Evolutionary conservation across 2,113 vertebrate genomes (phyloP).

Genomic region (Bostrychus sinensis): DNA sequence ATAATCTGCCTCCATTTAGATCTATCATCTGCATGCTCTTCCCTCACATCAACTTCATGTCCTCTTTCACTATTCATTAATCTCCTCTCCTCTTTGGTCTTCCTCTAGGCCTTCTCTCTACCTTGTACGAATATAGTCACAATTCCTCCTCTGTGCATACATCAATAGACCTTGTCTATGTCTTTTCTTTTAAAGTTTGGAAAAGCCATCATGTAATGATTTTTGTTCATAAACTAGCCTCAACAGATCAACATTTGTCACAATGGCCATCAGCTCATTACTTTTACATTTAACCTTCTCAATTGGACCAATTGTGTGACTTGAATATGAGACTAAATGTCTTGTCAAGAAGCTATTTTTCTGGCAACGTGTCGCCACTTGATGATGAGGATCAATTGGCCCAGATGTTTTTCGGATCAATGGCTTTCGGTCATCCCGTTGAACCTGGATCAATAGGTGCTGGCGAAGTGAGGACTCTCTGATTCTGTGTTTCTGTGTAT

Average conservation of each 20-base stretch:
- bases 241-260: conserved; percentile 1
- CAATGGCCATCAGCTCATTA: background rate
- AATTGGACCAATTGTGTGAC: background rate
- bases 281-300: background rate
- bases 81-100: too few species aligned
- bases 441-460: conserved; percentile 67
- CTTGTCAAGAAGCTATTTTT: conserved; percentile 7
- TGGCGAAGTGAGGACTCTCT: conserved; percentile 63
- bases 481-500: conserved; percentile 67
- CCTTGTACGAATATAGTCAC: too few species aligned
- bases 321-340: conserved; percentile 16
- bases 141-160: too few species aligned
- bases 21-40: too few species aligned
- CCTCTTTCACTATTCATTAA: too few species aligned
- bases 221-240: background rate
- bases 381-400: conserved; percentile 49
- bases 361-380: conserved; percentile 33
- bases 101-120: too few species aligned
- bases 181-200: too few species aligned
- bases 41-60: too few species aligned
- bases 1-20: too few species aligned
- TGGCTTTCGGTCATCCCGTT: conserved; percentile 63
- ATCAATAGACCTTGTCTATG: too few species aligned
- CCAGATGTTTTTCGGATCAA: conserved; percentile 55
- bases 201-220: background rate